Conservation (phyloP, 2,113 vertebrate genomes). For the Amazona vittata region DNA sequence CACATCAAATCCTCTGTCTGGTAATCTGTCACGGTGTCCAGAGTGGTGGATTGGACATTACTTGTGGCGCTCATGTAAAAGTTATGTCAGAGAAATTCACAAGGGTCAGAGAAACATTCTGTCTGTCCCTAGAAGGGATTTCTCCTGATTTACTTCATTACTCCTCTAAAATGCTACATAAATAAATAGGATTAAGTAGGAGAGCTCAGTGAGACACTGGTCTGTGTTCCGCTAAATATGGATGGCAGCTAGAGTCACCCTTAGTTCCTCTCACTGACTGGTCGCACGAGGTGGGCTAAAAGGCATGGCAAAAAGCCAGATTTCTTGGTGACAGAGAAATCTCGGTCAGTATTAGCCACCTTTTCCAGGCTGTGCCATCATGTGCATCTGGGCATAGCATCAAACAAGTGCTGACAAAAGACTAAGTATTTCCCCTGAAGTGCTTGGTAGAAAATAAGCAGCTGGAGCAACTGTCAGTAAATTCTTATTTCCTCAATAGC, state of each 20-base stretch:
- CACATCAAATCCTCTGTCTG: not conserved
- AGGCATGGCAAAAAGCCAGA: not conserved
- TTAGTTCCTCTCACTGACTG: not conserved
- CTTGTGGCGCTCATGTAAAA: not conserved
- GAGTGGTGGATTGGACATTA: not conserved
- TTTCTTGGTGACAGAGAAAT: not conserved
- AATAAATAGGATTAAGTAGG: not conserved
- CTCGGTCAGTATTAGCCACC: not conserved
- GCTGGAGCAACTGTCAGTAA: not conserved
- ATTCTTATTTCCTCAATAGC: constrained; percentile 22
- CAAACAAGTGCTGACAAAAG: not conserved
- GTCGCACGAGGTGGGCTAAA: not conserved
- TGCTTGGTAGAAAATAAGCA: constrained; percentile 3
- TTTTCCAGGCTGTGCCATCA: not conserved
- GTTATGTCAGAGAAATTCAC: not conserved
- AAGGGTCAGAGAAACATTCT: not conserved
- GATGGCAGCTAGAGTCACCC: not conserved
- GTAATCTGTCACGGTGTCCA: not conserved
- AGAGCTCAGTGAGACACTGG: not conserved
- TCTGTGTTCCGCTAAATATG: not conserved
- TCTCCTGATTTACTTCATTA: not conserved
- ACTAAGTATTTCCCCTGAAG: not conserved
- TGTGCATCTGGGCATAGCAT: not conserved
- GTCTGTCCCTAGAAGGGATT: not conserved
- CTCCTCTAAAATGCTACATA: not conserved